These are phyloP conservation scores for Adela reaumurella DNA, from an alignment of 2,888 invertebrate species.

Conservation along the genomic window DNA sequence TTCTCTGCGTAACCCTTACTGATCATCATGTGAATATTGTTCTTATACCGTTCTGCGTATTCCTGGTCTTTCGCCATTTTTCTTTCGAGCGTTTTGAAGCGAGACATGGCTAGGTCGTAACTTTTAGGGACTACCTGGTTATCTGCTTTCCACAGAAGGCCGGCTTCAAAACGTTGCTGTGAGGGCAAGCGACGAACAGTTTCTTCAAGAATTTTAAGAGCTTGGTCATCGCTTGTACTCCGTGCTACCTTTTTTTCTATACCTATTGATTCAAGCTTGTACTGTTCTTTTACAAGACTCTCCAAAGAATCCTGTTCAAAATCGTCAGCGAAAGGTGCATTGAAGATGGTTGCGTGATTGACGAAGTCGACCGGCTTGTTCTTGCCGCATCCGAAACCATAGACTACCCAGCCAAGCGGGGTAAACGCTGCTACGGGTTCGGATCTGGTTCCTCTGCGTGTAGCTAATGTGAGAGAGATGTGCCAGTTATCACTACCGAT, in stretches of 20 bases:
- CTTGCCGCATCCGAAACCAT: too few relatives aligned
- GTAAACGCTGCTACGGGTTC: too few relatives aligned
- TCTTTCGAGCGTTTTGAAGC: constrained; percentile 8
- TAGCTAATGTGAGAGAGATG: too few relatives aligned
- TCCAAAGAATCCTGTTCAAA: too few relatives aligned
- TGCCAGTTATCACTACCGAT: too few relatives aligned
- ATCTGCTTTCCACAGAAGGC: constrained; percentile 9
- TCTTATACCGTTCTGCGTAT: constrained; percentile 7
- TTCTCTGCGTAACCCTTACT: constrained; percentile 6
- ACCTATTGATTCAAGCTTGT: too few relatives aligned
- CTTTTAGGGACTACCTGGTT: constrained; percentile 4
- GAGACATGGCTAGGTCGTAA: constrained; percentile 5
- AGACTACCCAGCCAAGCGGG: too few relatives aligned
- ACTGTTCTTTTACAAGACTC: not conserved
- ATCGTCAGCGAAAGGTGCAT: too few relatives aligned
- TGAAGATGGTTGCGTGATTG: too few relatives aligned
- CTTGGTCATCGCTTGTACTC: not conserved
- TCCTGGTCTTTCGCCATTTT: constrained; percentile 9
- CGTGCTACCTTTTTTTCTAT: not conserved
- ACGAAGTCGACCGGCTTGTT: too few relatives aligned
- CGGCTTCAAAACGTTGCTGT: constrained; percentile 6
- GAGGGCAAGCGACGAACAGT: not conserved
- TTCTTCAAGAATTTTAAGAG: not conserved
- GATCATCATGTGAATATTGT: constrained; percentile 7
- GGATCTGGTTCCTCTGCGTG: too few relatives aligned